Evolutionary conservation across 2,113 vertebrate genomes (phyloP).

Genomic region (crab-eating macaque (Macaca fascicularis)): DNA sequence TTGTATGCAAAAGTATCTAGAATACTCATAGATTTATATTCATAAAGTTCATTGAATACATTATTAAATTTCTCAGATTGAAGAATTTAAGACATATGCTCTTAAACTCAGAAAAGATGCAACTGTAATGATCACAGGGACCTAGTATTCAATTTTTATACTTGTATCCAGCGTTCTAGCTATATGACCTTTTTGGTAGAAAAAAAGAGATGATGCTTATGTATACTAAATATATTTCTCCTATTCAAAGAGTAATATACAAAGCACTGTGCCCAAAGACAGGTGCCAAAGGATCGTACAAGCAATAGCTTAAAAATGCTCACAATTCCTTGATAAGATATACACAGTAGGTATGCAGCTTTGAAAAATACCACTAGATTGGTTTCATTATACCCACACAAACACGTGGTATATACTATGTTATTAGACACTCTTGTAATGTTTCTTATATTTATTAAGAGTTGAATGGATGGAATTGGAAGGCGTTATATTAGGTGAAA

Average conservation of each 20-base stretch:
- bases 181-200: neutral
- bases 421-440: neutral
- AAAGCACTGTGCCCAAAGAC: neutral
- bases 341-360: neutral
- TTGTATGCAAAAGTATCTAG: neutral
- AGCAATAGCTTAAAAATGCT: slow-evolving; percentile 18
- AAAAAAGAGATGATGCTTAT: neutral
- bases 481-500: neutral
- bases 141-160: slow-evolving; percentile 13
- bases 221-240: neutral
- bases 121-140: neutral
- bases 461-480: neutral
- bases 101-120: slow-evolving; percentile 42
- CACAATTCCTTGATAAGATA: neutral
- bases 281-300: neutral
- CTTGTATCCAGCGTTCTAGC: slow-evolving; percentile 3
- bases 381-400: neutral
- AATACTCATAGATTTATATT: slow-evolving; percentile 20
- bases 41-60: neutral
- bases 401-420: neutral
- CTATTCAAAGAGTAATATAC: neutral
- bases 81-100: slow-evolving; percentile 26
- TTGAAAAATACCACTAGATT: neutral
- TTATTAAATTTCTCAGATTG: slow-evolving; percentile 1
- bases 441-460: neutral